Evolutionary conservation across 1,140 invertebrate genomes (phyloP).

Genomic region (Caenorhabditis latens): DNA sequence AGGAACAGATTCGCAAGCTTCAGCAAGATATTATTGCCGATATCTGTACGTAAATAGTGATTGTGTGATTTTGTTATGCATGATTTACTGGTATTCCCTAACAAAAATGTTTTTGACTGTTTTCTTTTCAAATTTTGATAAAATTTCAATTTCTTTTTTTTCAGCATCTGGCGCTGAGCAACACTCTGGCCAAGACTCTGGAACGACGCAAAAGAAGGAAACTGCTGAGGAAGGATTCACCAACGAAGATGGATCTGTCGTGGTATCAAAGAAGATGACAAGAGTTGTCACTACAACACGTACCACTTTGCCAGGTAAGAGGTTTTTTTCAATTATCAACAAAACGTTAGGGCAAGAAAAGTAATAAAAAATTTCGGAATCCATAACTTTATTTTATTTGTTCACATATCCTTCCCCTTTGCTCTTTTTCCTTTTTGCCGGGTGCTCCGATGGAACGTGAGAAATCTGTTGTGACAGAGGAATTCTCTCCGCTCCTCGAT

Average conservation of each 20-base stretch:
- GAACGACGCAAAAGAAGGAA: conserved; percentile 70
- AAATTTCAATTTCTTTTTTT: conserved; percentile 28
- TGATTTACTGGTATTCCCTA: neutral
- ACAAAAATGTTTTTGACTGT: neutral
- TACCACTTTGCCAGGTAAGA: conserved; percentile 70
- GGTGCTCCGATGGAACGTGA: conserved; percentile 8
- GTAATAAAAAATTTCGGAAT: conserved; percentile 5
- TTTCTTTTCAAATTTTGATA: neutral
- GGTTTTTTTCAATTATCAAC: neutral
- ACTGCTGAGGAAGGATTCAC: conserved; percentile 71
- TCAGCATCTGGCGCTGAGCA: conserved; percentile 58
- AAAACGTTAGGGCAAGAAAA: neutral
- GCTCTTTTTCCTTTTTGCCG: neutral
- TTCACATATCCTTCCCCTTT: conserved; percentile 10
- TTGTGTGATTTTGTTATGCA: neutral
- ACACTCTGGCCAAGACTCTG: conserved; percentile 41
- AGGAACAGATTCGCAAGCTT: conserved; percentile 71
- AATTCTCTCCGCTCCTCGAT: conserved; percentile 7
- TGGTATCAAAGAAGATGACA: conserved; percentile 75
- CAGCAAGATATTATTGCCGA: conserved; percentile 74
- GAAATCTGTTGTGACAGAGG: conserved; percentile 49
- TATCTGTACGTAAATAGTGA: conserved; percentile 67
- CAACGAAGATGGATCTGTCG: conserved; percentile 70
- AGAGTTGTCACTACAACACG: conserved; percentile 73
- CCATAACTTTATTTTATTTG: conserved; percentile 28